Evolutionary conservation across 2,797 vertebrate genomes (phyloP).

Genomic region (Adelosebastes latens): DNA sequence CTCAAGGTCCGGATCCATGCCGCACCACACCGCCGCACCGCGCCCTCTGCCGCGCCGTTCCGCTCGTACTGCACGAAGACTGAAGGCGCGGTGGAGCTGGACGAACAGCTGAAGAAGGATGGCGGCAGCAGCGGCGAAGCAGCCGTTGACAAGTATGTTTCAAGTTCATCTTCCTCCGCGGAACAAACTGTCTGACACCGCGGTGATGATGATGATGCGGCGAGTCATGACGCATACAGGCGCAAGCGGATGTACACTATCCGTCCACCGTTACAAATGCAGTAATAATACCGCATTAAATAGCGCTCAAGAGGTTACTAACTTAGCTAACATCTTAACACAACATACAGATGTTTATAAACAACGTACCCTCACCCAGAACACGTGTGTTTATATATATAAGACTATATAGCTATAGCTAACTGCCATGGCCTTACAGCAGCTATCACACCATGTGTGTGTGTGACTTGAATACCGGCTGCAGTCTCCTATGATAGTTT

Average conservation of each 20-base stretch:
- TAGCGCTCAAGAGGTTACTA: background rate
- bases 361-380: background rate
- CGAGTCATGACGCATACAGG: constrained; percentile 44
- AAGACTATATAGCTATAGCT: background rate
- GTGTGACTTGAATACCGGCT: background rate
- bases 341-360: background rate
- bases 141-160: constrained; percentile 75
- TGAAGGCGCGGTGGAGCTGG: constrained; percentile 64
- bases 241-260: constrained; percentile 33
- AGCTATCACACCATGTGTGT: constrained; percentile 13
- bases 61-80: constrained; percentile 78
- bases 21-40: constrained; percentile 39
- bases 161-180: background rate
- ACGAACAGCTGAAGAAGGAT: constrained; percentile 76
- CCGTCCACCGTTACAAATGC: background rate
- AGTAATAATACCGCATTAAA: background rate
- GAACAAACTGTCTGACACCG: background rate
- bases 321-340: background rate
- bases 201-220: background rate
- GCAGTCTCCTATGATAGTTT: background rate
- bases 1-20: constrained; percentile 54
- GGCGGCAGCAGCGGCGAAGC: constrained; percentile 41
- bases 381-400: background rate
- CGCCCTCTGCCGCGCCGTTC: constrained; percentile 10
- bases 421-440: background rate